Percentiles rank a stretch among this genome's conserved stretches.
phyloP scores from a whole-genome alignment of 35 echinoderm and acorn worm species.

The Lytechinus pictus region DNA sequence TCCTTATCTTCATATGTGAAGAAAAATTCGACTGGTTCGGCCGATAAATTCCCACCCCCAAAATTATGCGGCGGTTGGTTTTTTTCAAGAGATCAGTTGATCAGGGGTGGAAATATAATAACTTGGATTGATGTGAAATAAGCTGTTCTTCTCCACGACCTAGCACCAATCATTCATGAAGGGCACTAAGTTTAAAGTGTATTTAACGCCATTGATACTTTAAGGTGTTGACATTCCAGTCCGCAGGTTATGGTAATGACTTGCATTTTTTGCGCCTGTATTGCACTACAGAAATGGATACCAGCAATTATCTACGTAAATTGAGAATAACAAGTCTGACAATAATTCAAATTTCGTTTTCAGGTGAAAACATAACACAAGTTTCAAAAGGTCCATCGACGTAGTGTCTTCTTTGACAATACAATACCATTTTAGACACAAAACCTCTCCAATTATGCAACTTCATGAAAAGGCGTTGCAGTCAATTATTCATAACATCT shows the following conservation, averaged over 20 bases:
- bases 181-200: not conserved
- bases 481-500: not conserved
- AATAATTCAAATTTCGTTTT: not conserved
- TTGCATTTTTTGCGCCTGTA: not conserved
- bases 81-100: slow-evolving; percentile 2
- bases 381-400: not conserved
- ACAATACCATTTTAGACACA: not conserved
- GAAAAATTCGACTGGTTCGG: not conserved
- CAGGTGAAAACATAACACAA: not conserved
- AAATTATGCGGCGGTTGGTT: not conserved
- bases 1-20: not conserved
- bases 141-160: not conserved
- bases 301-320: not conserved
- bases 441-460: not conserved
- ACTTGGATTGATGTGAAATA: not conserved
- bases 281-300: not conserved
- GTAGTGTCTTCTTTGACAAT: not conserved
- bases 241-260: not conserved
- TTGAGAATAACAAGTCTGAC: not conserved
- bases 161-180: not conserved
- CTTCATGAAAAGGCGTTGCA: not conserved
- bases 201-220: not conserved
- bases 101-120: not conserved
- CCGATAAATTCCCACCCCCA: not conserved
- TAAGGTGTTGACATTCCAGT: not conserved